These are phyloP conservation scores for Zootermopsis nevadensis DNA, from an alignment of 2,888 invertebrate genomes.

Conservation along the genomic window DNA sequence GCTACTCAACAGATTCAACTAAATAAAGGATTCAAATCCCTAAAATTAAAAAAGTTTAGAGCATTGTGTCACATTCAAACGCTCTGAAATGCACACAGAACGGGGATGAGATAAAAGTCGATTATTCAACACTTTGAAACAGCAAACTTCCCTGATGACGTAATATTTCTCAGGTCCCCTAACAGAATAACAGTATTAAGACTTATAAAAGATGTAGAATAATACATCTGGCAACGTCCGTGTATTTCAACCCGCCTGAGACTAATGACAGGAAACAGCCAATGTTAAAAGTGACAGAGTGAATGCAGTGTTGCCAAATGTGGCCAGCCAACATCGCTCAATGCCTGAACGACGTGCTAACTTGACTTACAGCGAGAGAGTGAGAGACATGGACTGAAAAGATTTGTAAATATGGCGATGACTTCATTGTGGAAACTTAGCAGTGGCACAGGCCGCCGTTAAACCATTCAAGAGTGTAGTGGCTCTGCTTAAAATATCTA, in stretches of 20 bases:
- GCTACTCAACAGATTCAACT: too few species aligned
- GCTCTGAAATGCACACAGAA: too few species aligned
- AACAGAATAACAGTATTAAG: background rate
- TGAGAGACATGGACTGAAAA: background rate
- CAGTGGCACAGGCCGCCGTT: too few species aligned
- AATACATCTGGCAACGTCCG: constrained; percentile 35
- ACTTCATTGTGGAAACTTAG: background rate
- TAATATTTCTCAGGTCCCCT: too few species aligned
- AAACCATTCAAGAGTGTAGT: too few species aligned
- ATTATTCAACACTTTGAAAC: too few species aligned
- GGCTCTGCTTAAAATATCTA: too few species aligned
- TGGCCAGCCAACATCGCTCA: constrained; percentile 16
- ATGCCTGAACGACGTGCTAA: constrained; percentile 29
- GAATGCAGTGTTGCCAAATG: constrained; percentile 27
- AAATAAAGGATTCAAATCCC: too few species aligned
- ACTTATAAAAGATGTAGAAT: background rate
- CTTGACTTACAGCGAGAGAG: background rate
- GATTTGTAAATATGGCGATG: constrained; percentile 4
- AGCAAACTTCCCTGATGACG: too few species aligned
- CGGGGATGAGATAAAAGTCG: too few species aligned
- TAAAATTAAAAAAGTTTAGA: too few species aligned
- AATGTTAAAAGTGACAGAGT: constrained; percentile 40
- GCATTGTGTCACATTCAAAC: too few species aligned
- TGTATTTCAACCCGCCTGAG: constrained; percentile 20
- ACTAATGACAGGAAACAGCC: constrained; percentile 42